Evolutionary conservation across 2,888 invertebrate genomes (phyloP).

Genomic region (Cremastobaeus sp.): DNA sequence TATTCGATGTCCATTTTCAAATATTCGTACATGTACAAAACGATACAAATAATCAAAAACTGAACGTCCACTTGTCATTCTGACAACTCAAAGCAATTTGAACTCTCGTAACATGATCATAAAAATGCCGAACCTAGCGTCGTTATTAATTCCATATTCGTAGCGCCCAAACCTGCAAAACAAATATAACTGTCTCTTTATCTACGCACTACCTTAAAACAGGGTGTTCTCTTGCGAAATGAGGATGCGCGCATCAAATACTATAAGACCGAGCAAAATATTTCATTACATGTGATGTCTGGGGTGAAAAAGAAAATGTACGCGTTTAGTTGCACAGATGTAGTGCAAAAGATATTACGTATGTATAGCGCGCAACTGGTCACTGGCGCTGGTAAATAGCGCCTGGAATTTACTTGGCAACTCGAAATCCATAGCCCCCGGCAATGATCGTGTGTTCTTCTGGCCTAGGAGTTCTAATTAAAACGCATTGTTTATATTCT

Average conservation of each 20-base stretch:
- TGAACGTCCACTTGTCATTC: too few relatives aligned
- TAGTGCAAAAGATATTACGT: slow-evolving; percentile 48
- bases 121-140: too few relatives aligned
- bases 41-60: too few relatives aligned
- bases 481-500: slow-evolving; percentile 77
- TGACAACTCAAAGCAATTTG: too few relatives aligned
- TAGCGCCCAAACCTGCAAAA: too few relatives aligned
- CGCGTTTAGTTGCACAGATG: slow-evolving; percentile 41
- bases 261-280: slow-evolving; percentile 22
- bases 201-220: too few relatives aligned
- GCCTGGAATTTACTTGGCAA: slow-evolving; percentile 17
- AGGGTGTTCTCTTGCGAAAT: too few relatives aligned
- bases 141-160: too few relatives aligned
- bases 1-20: too few relatives aligned
- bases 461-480: slow-evolving; percentile 73
- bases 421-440: slow-evolving; percentile 58
- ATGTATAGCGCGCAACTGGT: slow-evolving; percentile 45
- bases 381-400: slow-evolving; percentile 48
- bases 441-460: slow-evolving; percentile 70
- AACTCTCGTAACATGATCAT: too few relatives aligned
- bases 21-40: too few relatives aligned
- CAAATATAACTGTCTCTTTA: too few relatives aligned
- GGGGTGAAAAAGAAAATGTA: slow-evolving; percentile 44
- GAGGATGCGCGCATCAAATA: slow-evolving; percentile 20
- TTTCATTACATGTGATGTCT: slow-evolving; percentile 35